Evolutionary conservation across 2,888 invertebrate genomes (phyloP).

Genomic region (Chloroclysta siterata): DNA sequence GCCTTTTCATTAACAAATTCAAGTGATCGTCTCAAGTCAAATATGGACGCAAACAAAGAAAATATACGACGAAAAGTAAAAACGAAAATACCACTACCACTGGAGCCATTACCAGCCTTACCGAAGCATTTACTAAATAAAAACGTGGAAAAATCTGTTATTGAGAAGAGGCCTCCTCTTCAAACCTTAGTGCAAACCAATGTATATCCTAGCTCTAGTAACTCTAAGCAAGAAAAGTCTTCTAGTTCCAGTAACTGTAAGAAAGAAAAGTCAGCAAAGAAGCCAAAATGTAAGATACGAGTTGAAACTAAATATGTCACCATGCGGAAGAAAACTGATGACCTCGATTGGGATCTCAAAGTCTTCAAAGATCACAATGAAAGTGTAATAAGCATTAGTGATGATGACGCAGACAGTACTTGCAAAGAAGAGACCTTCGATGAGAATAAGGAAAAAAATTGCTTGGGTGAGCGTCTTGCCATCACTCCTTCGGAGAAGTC

Average conservation of each 20-base stretch:
- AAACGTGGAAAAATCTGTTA: constrained; percentile 28
- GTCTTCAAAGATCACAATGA: constrained; percentile 54
- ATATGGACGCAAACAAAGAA: constrained; percentile 63
- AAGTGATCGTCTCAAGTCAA: constrained; percentile 1
- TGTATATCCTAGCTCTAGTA: constrained; percentile 24
- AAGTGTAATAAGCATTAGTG: constrained; percentile 49
- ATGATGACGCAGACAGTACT: constrained; percentile 42
- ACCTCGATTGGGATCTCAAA: constrained; percentile 57
- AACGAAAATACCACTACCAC: constrained; percentile 67
- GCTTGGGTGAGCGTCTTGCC: constrained; percentile 40
- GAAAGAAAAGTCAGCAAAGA: constrained; percentile 2
- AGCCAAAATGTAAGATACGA: constrained; percentile 26
- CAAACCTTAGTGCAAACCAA: constrained; percentile 49
- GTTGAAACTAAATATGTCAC: constrained; percentile 60
- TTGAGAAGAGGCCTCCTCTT: constrained; percentile 48
- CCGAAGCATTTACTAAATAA: constrained; percentile 55
- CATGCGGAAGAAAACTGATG: constrained; percentile 48
- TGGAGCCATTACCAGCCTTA: constrained; percentile 60
- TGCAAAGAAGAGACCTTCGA: constrained; percentile 23
- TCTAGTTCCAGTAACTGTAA: constrained; percentile 26
- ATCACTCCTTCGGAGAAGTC: constrained; percentile 55
- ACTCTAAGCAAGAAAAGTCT: constrained; percentile 8
- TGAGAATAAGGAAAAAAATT: constrained; percentile 42
- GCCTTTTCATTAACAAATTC: neutral
- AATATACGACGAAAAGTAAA: constrained; percentile 48